phyloP scores from a whole-genome alignment of 2,797 vertebrate species.

The Sebastes matsubarae region DNA sequence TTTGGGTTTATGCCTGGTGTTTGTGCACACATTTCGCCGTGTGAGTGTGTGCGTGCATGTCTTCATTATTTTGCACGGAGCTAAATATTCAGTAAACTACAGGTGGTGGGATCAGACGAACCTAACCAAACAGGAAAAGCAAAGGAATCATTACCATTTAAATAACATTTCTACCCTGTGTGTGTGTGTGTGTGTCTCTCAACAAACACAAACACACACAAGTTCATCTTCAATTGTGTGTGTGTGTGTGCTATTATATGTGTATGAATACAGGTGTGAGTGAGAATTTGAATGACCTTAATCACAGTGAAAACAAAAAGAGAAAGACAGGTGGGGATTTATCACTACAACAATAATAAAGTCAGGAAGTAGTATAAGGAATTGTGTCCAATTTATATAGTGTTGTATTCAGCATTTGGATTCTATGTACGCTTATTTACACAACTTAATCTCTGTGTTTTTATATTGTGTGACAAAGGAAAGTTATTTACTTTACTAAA shows the following conservation, averaged over 20 bases:
- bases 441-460: background rate
- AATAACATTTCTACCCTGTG: constrained; percentile 67
- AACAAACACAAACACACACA: constrained; percentile 46
- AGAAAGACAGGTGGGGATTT: background rate
- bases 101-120: constrained; percentile 75
- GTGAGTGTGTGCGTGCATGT: constrained; percentile 11
- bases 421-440: background rate
- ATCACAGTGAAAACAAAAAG: constrained; percentile 9
- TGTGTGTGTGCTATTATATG: background rate
- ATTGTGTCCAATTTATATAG: background rate
- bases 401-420: background rate
- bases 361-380: background rate
- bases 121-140: constrained; percentile 69
- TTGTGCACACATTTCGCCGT: constrained; percentile 8
- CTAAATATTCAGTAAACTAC: constrained; percentile 74
- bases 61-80: constrained; percentile 45
- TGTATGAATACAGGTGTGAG: background rate
- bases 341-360: background rate
- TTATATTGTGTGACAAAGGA: background rate
- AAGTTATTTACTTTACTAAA: background rate
- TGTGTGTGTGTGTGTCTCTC: constrained; percentile 2
- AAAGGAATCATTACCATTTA: constrained; percentile 80
- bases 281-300: constrained; percentile 9
- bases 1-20: constrained; percentile 17
- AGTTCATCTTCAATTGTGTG: background rate